Evolutionary conservation across 2,888 invertebrate genomes (phyloP), one percentile per base, ranked within the genome.

Genomic region (Eupithecia insigniata): DNA sequence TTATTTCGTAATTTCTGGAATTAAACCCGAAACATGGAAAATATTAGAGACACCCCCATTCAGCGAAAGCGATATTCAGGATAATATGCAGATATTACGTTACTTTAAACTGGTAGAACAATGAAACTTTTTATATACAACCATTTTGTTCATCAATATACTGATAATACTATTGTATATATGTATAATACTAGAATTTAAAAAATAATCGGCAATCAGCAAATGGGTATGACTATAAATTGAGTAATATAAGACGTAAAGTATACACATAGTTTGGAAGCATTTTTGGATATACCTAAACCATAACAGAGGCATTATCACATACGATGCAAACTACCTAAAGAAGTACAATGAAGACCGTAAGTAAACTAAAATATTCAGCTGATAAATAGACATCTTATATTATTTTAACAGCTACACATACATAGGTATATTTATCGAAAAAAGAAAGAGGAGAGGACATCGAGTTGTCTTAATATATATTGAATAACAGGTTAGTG

Each of bases 1-100:
- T 72, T 55, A 70, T 70, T 74, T 71, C 62, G 18, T 34, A 14
- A 58, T 60, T 28, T 60, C 18, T 30, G 8, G 30, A 60, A 18
- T 5, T 7, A 60, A 60, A 51, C 22, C 8, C 10, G 22, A 55
- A 26, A 55, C 51, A 22, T 22, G 51, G 22, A 10, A 46, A 4
- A 46, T 8, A 51, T 51, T 51, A 51, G n/a, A 39, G 36, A 43
- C 18, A 46, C 8, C 6, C n/a, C 46, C n/a, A n/a, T 46, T 46
- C n/a, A 51, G n/a, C 10, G 10, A 22, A 51, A 51, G 51, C n/a
- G 10, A 51, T 46, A 7, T 6, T 18, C 43, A n/a, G 43, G n/a
- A 16, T 39, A n/a, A 43, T n/a, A 43, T 43, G 43, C 6, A 43
- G 16, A 10, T 16, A 16, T n/a, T 7, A 10, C n/a, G n/a, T 0